phyloP scores from a whole-genome alignment of 2,888 invertebrate species.

The Andricus curvator region DNA sequence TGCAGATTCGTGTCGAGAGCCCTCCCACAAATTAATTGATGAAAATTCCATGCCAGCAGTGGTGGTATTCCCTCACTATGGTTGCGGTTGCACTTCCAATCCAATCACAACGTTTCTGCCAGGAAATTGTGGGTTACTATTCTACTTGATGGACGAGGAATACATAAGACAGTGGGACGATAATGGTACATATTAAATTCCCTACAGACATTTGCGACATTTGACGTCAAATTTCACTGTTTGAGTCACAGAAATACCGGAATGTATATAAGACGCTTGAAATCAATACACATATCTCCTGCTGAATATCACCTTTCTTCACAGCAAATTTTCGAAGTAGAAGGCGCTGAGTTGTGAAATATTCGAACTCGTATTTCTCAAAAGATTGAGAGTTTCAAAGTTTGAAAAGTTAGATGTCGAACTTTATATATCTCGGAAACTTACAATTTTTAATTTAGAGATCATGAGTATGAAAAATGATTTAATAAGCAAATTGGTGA shows the following conservation, averaged over 20 bases:
- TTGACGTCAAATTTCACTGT: conserved; percentile 7
- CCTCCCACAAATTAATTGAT: conserved; percentile 38
- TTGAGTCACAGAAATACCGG: neutral
- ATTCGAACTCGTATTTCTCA: neutral
- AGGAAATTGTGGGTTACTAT: conserved; percentile 32
- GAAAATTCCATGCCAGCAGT: conserved; percentile 29
- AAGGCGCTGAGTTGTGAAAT: neutral
- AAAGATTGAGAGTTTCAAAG: neutral
- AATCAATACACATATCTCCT: neutral
- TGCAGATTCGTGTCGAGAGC: conserved; percentile 32
- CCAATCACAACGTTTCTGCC: conserved; percentile 29
- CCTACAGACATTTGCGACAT: conserved; percentile 16
- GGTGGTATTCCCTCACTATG: conserved; percentile 34
- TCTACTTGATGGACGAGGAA: conserved; percentile 16
- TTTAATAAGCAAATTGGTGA: no score
- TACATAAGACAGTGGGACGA: conserved; percentile 30
- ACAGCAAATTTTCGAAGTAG: neutral
- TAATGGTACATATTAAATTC: conserved; percentile 37
- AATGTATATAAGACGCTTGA: neutral
- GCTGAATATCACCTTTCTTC: neutral
- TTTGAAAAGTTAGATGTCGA: neutral
- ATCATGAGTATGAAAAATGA: no score
- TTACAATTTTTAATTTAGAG: no score
- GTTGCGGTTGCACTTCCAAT: conserved; percentile 34
- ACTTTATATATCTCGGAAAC: no score